These are phyloP conservation scores for Athripsodes cinereus DNA, from an alignment of 2,888 invertebrate genomes.

Conservation along the genomic window DNA sequence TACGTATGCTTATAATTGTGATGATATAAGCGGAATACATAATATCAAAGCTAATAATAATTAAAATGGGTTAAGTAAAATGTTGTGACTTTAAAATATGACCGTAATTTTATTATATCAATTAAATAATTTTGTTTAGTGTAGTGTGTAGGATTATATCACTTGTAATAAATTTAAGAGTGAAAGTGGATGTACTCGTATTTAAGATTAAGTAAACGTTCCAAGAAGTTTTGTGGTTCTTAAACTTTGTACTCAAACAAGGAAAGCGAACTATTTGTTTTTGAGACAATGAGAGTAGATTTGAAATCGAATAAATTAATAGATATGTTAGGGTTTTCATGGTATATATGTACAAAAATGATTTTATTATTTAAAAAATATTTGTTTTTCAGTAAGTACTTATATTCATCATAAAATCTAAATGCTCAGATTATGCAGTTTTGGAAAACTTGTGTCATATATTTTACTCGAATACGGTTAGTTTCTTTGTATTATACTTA, in stretches of 20 bases:
- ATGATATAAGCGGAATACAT: too few relatives aligned
- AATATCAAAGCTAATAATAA: too few relatives aligned
- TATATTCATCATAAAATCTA: too few relatives aligned
- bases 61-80: too few relatives aligned
- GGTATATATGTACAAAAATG: background rate
- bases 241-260: background rate
- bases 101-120: too few relatives aligned
- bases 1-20: too few relatives aligned
- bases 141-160: background rate
- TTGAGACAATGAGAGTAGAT: background rate
- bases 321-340: background rate
- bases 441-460: too few relatives aligned
- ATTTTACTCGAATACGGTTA: too few relatives aligned
- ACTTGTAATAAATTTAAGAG: conserved; percentile 5
- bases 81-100: too few relatives aligned
- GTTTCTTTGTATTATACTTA: too few relatives aligned
- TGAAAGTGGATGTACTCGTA: background rate
- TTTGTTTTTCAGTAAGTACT: too few relatives aligned
- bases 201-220: background rate
- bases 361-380: background rate
- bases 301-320: background rate
- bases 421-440: too few relatives aligned
- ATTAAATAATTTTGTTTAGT: background rate
- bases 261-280: background rate
- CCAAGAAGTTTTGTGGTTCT: background rate